Conservation (phyloP, 2,113 vertebrate species). For the Puma concolor region DNA sequence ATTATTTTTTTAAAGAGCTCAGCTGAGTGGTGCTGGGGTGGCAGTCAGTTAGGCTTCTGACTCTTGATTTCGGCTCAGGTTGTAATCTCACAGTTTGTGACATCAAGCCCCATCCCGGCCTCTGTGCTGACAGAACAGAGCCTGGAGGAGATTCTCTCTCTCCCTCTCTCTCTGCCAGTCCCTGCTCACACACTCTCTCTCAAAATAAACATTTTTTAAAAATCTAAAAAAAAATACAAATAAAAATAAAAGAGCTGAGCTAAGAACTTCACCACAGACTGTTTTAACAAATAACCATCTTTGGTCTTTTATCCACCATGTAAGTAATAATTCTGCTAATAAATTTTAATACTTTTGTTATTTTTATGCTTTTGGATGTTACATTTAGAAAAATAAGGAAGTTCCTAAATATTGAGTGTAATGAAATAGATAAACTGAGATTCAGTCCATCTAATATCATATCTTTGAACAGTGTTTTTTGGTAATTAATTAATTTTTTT, state of each 20-base stretch:
- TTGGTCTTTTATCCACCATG: neutral
- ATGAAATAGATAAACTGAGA: constrained; percentile 14
- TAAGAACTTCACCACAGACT: neutral
- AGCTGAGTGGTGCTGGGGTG: too few relatives aligned
- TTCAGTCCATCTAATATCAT: neutral
- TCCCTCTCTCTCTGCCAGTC: too few relatives aligned
- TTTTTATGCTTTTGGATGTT: neutral
- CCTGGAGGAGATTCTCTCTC: too few relatives aligned
- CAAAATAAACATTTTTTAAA: too few relatives aligned
- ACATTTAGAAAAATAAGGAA: constrained; percentile 14
- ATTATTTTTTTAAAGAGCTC: neutral
- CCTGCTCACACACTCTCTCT: too few relatives aligned
- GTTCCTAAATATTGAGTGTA: neutral
- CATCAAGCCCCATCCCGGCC: too few relatives aligned
- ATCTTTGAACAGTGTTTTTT: neutral
- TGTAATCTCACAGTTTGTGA: too few relatives aligned
- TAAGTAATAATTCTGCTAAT: neutral
- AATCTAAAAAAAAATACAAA: too few relatives aligned
- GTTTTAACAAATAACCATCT: neutral
- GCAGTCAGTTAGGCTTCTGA: too few relatives aligned
- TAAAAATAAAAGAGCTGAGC: neutral
- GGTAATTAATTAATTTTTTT: neutral
- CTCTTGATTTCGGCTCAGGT: too few relatives aligned
- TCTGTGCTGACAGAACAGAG: too few relatives aligned
- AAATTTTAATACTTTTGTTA: neutral